phyloP scores from a whole-genome alignment of 2,113 vertebrate genomes.

The Microcebus ravelobensis region DNA sequence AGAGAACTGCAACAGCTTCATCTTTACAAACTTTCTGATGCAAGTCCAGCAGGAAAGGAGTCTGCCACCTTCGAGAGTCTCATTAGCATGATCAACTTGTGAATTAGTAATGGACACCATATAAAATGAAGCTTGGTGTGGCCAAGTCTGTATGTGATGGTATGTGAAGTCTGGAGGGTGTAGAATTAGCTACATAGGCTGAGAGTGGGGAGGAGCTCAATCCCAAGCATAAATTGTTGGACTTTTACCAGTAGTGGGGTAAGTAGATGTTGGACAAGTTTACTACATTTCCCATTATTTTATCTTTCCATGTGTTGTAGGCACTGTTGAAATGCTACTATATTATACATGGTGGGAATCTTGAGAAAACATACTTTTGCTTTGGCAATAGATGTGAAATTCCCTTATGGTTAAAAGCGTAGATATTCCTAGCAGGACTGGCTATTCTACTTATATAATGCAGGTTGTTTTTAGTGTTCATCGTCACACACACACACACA shows the following conservation, averaged over 20 bases:
- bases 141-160: background rate
- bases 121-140: background rate
- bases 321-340: background rate
- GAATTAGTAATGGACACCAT: background rate
- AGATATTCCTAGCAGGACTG: background rate
- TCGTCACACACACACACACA: too few species aligned
- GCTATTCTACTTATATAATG: background rate
- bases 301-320: background rate
- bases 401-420: background rate
- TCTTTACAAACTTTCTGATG: background rate
- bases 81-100: background rate
- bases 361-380: background rate
- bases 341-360: background rate
- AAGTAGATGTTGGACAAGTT: background rate
- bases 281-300: background rate
- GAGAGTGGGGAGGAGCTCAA: background rate
- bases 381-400: background rate
- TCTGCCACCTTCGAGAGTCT: background rate
- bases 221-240: background rate
- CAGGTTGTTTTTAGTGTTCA: background rate
- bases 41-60: background rate
- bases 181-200: background rate
- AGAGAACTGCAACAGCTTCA: background rate
- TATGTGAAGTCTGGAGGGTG: too few species aligned
- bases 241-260: background rate